Conservation (phyloP, 53 echinoderm and acorn worm genomes). For the Antedon mediterranea region DNA sequence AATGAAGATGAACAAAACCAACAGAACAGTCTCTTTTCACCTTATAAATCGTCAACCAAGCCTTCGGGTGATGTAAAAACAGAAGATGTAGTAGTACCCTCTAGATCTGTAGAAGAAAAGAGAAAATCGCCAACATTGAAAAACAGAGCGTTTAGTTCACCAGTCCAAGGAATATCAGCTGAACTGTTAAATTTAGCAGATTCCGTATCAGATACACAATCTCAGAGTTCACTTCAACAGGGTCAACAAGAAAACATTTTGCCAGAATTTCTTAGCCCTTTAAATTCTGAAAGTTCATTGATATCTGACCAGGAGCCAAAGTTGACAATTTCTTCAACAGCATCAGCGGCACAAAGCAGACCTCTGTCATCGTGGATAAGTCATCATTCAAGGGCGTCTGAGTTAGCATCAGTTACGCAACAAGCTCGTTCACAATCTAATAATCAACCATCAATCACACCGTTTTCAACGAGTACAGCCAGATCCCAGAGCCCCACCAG, state of each 20-base stretch:
- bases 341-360: constrained; percentile 17
- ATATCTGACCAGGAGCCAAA: constrained; percentile 28
- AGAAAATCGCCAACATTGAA: background rate
- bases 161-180: background rate
- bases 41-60: background rate
- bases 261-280: background rate
- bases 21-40: background rate
- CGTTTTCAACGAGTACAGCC: constrained; percentile 6
- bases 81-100: background rate
- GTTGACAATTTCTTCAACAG: constrained; percentile 13
- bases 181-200: background rate
- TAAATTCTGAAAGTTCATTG: constrained; percentile 26
- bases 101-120: background rate
- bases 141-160: background rate
- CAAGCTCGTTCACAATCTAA: constrained; percentile 32
- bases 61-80: background rate
- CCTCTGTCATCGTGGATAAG: constrained; percentile 54
- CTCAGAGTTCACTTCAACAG: background rate
- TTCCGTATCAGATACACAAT: background rate
- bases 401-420: constrained; percentile 49
- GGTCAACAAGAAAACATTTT: background rate
- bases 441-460: background rate
- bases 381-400: constrained; percentile 64
- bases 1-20: constrained; percentile 40
- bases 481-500: background rate